phyloP scores from a whole-genome alignment of 1,140 invertebrate species.

The Cepaea nemoralis region DNA sequence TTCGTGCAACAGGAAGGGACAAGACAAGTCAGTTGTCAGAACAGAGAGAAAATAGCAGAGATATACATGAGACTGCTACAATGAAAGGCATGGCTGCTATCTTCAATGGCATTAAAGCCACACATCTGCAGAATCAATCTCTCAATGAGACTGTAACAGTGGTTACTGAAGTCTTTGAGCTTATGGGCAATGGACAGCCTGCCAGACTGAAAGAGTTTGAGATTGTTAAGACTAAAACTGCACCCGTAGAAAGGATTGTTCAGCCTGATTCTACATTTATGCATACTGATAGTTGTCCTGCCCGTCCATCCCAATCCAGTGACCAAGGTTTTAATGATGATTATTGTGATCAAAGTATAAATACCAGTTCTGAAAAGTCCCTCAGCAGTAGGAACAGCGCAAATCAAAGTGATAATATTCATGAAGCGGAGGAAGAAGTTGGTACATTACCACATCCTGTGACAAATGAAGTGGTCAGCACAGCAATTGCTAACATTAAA shows the following conservation, averaged over 20 bases:
- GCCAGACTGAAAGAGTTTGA: conserved; percentile 1
- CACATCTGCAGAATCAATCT: not conserved
- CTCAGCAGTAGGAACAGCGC: not conserved
- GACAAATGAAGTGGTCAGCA: not conserved
- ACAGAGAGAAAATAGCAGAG: not conserved
- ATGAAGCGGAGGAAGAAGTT: not conserved
- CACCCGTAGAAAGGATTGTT: not conserved
- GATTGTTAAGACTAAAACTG: conserved; percentile 5
- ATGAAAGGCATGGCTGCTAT: not conserved
- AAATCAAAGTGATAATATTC: not conserved
- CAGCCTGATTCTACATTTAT: not conserved
- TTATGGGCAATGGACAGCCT: not conserved
- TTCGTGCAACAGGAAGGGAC: not conserved
- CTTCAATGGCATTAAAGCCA: not conserved
- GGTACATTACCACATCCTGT: not conserved
- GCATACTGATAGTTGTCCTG: not conserved
- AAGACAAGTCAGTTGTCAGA: not conserved
- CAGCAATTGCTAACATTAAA: not conserved
- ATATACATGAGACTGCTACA: not conserved
- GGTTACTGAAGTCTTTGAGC: not conserved
- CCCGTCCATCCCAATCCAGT: not conserved
- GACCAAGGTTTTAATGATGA: not conserved
- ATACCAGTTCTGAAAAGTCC: not conserved
- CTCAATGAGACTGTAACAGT: not conserved
- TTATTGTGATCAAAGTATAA: not conserved